A percentile compares a stretch with the other conserved stretches of the same genome.
Evolutionary conservation across 1,140 invertebrate species (phyloP).

Genomic region (Apis dorsata): DNA sequence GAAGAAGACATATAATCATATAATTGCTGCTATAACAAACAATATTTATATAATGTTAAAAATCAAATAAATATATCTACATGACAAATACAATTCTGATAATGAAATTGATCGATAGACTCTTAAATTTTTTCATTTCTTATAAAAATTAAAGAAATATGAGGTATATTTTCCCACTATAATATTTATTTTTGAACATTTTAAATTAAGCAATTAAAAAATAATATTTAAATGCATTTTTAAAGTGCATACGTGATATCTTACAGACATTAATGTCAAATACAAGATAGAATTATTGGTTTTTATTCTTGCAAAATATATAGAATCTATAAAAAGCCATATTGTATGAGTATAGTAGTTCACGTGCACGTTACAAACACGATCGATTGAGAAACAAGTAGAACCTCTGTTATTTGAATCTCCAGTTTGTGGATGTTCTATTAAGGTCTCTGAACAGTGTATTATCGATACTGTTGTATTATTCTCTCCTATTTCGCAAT

Average conservation of each 20-base stretch:
- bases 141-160: no score
- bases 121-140: no score
- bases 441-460: conserved; percentile 4
- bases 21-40: no score
- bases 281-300: background rate
- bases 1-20: no score
- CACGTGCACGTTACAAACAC: background rate
- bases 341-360: background rate
- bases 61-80: no score
- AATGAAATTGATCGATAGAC: no score
- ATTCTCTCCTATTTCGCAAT: background rate
- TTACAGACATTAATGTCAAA: background rate
- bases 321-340: conserved; percentile 7
- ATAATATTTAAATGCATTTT: no score
- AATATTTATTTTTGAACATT: no score
- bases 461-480: conserved; percentile 2
- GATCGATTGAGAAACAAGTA: conserved; percentile 23
- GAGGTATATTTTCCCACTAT: no score
- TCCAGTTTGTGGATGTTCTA: background rate
- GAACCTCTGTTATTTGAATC: background rate
- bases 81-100: no score
- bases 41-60: no score
- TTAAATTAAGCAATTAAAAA: no score
- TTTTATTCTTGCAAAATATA: background rate
- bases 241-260: background rate